Base-by-base conservation (phyloP, 2,888 invertebrate species). In the Malthinus flaveolus region DNA sequence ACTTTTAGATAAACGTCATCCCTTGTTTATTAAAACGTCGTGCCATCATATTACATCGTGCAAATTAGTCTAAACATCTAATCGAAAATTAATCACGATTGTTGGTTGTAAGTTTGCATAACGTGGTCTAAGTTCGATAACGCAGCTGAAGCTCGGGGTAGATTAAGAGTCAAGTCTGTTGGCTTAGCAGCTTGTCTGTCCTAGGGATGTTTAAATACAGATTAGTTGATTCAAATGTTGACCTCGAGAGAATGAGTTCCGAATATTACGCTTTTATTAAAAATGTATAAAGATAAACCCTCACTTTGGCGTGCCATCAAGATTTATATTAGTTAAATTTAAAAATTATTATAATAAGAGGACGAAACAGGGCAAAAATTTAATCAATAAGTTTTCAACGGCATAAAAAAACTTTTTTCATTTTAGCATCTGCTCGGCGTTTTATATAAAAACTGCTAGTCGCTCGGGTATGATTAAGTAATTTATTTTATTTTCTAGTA, bases 181-280 rank as follows among this genome's bases (percentile, higher is more conserved):
- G 63, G 71, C 69, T 71, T 71, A 70, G 67, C 70, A 70, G 71
- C 70, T 71, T 68, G 71, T 70, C 70, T 69, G 64, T 65, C 68
- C 65, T 64, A 66, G 64, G 66, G 66, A 68, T 69, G 70, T 70
- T 71, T 70, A 68, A 68, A 65, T 65, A 65, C 56, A 67, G 71
- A 70, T 70, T 70, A 70, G 69, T 66, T 66, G 61, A 62, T 53
- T 61, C 61, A 64, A 23, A 61, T 68, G 66, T 66, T 68, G 66
- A 68, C 65, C 67, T 51, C 55, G 12, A 47, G 39, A 56, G 35
- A 49, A 37, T 51, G 50, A 59, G 55, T 59, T 50, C 50, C 34
- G 5, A 23, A 3, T 5, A 23, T 3, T 23, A 23, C 2, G 23
- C 3, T 23, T 23, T 23, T 23, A 23, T 3, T 23, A 23, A 23